phyloP scores from a whole-genome alignment of 2,113 vertebrate species.

The Oceanites oceanicus region DNA sequence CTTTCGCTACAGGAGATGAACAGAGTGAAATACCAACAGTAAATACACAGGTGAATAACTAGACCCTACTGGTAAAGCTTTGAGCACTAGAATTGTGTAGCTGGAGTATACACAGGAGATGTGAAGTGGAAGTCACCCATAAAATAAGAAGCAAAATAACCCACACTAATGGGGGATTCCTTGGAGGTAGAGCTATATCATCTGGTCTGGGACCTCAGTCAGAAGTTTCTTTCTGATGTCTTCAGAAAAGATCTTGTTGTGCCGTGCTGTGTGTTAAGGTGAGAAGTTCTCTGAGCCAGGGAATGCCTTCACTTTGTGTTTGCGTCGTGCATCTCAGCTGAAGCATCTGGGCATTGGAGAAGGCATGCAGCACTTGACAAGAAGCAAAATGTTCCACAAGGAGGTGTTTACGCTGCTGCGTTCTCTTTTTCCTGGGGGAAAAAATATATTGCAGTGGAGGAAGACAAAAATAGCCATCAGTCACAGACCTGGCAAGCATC shows the following conservation, averaged over 20 bases:
- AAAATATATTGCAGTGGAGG: background rate
- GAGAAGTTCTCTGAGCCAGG: background rate
- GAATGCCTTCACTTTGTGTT: rapidly evolving
- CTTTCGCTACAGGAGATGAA: background rate
- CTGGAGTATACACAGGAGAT: background rate
- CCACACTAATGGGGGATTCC: background rate
- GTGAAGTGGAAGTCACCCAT: background rate
- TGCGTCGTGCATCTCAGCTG: background rate
- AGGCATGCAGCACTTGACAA: background rate
- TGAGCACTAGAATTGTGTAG: background rate
- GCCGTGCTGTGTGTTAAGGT: background rate
- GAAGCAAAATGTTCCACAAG: background rate
- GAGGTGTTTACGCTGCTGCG: rapidly evolving
- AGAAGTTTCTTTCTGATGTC: background rate
- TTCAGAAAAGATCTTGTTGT: background rate
- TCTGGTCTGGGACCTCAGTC: background rate
- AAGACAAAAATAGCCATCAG: background rate
- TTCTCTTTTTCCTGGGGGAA: background rate
- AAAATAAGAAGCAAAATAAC: background rate
- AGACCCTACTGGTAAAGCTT: background rate
- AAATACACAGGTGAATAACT: background rate
- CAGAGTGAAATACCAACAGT: background rate
- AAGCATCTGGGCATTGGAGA: background rate
- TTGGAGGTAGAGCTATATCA: background rate
- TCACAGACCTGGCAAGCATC: background rate